phyloP scores from a whole-genome alignment of 2,113 vertebrate species.

The Phasianus colchicus region DNA sequence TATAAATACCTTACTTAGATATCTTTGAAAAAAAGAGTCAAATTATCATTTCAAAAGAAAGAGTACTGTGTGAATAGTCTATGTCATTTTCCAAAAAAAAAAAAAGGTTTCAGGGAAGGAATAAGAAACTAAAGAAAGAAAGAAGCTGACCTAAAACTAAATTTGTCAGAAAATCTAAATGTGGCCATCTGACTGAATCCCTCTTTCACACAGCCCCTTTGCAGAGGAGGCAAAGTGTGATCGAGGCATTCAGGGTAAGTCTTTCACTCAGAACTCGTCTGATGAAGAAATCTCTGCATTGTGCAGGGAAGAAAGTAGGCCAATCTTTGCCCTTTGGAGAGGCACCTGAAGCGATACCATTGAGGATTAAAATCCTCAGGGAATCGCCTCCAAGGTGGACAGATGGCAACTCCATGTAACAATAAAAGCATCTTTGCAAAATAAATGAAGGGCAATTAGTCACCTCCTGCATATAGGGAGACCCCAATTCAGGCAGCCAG shows the following conservation, averaged over 20 bases:
- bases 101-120: background rate
- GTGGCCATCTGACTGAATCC: background rate
- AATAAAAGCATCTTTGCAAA: conserved; percentile 24
- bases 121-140: background rate
- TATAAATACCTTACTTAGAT: background rate
- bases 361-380: conserved; percentile 29
- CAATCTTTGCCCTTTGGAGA: conserved; percentile 4
- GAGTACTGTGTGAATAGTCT: background rate
- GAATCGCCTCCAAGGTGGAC: conserved; percentile 12
- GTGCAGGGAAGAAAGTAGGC: conserved; percentile 14
- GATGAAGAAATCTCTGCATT: background rate
- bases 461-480: background rate
- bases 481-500: background rate
- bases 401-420: background rate
- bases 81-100: background rate
- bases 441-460: conserved; percentile 4
- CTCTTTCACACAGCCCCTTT: background rate
- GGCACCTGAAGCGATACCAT: background rate
- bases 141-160: conserved; percentile 1
- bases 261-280: conserved; percentile 8
- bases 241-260: background rate
- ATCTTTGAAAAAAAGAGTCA: background rate
- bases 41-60: background rate
- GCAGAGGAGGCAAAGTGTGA: background rate
- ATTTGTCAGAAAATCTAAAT: conserved; percentile 24